Evolutionary conservation across 2,797 vertebrate genomes (phyloP).

Genomic region (Crenichthys baileyi): DNA sequence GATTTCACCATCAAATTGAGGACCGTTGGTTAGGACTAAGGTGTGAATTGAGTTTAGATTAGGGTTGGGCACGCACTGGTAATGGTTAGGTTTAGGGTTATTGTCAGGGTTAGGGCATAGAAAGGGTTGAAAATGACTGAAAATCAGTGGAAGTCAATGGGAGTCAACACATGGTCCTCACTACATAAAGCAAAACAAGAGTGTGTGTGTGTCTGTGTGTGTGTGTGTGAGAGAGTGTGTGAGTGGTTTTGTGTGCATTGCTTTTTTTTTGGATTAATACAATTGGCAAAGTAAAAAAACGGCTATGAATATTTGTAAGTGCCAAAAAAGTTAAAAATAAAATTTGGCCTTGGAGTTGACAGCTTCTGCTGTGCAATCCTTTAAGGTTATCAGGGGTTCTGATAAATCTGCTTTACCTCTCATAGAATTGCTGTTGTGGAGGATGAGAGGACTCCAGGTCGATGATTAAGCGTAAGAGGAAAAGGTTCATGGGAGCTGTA

Average conservation of each 20-base stretch:
- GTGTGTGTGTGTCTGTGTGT: no score
- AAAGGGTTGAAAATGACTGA: no score
- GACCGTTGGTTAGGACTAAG: no score
- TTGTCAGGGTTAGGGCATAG: no score
- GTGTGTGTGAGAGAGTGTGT: neutral
- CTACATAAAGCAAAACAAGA: no score
- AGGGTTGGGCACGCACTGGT: no score
- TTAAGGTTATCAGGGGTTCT: constrained; percentile 30
- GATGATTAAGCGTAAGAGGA: constrained; percentile 30
- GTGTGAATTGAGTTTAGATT: no score
- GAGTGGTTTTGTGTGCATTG: neutral
- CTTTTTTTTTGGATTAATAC: constrained; percentile 17
- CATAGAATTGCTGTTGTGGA: constrained; percentile 22
- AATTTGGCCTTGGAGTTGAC: constrained; percentile 17
- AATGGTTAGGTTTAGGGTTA: no score
- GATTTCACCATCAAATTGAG: no score
- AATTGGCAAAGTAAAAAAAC: constrained; percentile 45
- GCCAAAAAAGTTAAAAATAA: neutral
- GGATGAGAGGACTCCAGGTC: constrained; percentile 23
- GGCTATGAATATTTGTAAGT: constrained; percentile 9
- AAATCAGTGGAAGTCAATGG: no score
- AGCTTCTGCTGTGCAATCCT: constrained; percentile 17
- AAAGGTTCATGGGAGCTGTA: constrained; percentile 42
- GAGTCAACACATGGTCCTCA: no score
- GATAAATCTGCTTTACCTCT: constrained; percentile 39